Conservation (phyloP, 2,888 invertebrate species). For the Pyrrhia umbra region DNA sequence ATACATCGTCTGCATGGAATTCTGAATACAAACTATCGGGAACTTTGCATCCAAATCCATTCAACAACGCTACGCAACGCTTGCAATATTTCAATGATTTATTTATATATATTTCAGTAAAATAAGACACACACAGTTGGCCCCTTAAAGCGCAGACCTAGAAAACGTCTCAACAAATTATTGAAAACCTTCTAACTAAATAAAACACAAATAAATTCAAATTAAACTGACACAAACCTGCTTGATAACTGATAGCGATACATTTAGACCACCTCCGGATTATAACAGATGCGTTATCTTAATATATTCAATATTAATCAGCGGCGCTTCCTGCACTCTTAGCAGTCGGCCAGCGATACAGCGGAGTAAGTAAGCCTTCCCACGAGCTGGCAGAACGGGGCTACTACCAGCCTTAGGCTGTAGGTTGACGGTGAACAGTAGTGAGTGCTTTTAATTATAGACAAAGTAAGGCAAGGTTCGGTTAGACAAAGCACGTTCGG, state of each 20-base stretch:
- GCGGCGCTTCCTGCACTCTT: conserved; percentile 38
- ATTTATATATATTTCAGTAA: too few species aligned
- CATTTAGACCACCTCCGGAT: conserved; percentile 35
- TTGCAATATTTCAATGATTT: too few species aligned
- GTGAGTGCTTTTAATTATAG: conserved; percentile 5
- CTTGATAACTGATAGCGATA: neutral
- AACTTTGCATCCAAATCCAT: too few species aligned
- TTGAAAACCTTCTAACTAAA: neutral
- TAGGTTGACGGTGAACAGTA: conserved; percentile 43
- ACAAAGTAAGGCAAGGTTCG: neutral
- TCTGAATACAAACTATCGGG: too few species aligned
- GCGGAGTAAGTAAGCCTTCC: conserved; percentile 42
- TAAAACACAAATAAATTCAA: neutral
- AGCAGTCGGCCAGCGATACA: neutral
- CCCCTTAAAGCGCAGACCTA: neutral
- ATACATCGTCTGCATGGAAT: too few species aligned
- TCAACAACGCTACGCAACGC: too few species aligned
- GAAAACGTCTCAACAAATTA: neutral
- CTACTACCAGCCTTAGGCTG: conserved; percentile 41
- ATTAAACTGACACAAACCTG: conserved; percentile 14
- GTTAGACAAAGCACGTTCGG: too few species aligned
- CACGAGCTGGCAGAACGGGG: conserved; percentile 47
- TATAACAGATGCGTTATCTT: conserved; percentile 45
- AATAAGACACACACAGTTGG: too few species aligned
- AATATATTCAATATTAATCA: conserved; percentile 53